Percentiles rank a stretch among this genome's conserved stretches.
phyloP scores from a whole-genome alignment of 2,888 invertebrate species.

The Drosophila melanosoma region DNA sequence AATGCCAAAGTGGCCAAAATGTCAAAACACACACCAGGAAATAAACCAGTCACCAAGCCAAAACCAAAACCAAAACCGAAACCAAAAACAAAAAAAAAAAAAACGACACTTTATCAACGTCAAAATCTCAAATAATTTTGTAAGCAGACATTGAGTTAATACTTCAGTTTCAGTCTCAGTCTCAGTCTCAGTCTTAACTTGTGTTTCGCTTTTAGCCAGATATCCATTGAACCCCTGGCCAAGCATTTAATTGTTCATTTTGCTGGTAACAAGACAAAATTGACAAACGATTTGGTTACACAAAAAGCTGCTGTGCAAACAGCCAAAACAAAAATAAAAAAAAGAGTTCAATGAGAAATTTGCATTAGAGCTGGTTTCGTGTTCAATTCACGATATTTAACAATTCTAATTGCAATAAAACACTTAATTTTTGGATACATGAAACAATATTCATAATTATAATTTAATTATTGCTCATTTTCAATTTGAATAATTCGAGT shows the following conservation, averaged over 20 bases:
- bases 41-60: slow-evolving; percentile 27
- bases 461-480: neutral
- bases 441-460: neutral
- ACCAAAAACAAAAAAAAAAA: slow-evolving; percentile 1
- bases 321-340: slow-evolving; percentile 24
- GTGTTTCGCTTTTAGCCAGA: slow-evolving; percentile 4
- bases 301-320: slow-evolving; percentile 49
- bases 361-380: slow-evolving; percentile 34
- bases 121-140: slow-evolving; percentile 62
- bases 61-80: neutral
- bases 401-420: neutral
- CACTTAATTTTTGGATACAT: neutral
- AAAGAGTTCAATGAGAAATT: slow-evolving; percentile 18
- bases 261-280: slow-evolving; percentile 35
- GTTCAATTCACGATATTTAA: slow-evolving; percentile 3
- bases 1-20: slow-evolving; percentile 53
- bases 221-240: slow-evolving; percentile 51
- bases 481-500: neutral
- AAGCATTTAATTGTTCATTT: slow-evolving; percentile 50
- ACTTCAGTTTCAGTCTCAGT: slow-evolving; percentile 26
- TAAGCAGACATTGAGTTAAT: slow-evolving; percentile 40
- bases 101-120: slow-evolving; percentile 69
- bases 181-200: slow-evolving; percentile 22
- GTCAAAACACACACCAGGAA: slow-evolving; percentile 57
- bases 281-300: slow-evolving; percentile 51